These are phyloP conservation scores for Tapirus indicus DNA, from an alignment of 2,797 vertebrate species.

Conservation along the genomic window DNA sequence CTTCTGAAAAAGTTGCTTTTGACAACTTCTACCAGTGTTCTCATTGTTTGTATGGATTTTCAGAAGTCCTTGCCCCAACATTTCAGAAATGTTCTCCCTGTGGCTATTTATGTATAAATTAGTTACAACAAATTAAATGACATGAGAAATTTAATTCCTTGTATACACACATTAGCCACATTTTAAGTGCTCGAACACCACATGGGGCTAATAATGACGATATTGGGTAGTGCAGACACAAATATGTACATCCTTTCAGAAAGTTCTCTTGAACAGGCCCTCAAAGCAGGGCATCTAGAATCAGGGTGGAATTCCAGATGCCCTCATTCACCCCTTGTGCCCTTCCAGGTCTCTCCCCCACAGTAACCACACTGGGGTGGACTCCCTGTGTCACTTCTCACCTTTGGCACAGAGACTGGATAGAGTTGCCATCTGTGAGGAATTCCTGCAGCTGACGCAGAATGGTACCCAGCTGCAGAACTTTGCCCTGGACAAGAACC, in stretches of 20 bases:
- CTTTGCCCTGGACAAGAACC: conserved; percentile 84
- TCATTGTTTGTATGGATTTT: no score
- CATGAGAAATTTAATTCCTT: background rate
- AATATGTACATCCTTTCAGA: background rate
- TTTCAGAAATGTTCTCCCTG: no score
- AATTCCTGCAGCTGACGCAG: conserved; percentile 82
- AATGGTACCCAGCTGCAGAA: conserved; percentile 82
- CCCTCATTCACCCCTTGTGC: background rate
- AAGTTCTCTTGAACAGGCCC: background rate
- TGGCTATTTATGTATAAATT: background rate
- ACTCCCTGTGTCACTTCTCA: conserved; percentile 82
- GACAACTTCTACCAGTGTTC: no score
- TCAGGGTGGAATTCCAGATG: background rate
- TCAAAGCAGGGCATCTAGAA: background rate
- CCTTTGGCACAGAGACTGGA: background rate
- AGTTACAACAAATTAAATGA: background rate
- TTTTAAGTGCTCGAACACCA: no score
- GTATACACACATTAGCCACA: no score
- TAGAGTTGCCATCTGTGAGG: conserved; percentile 81
- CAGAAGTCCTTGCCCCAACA: no score
- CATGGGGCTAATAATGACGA: background rate
- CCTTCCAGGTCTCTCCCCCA: conserved; percentile 79
- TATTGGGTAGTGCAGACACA: background rate
- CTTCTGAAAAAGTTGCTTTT: no score
- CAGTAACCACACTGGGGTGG: conserved; percentile 76